Percentiles rank a stretch among this genome's conserved stretches.
Conservation (phyloP, 2,113 vertebrate species). For the Cyrtonyx montezumae region DNA sequence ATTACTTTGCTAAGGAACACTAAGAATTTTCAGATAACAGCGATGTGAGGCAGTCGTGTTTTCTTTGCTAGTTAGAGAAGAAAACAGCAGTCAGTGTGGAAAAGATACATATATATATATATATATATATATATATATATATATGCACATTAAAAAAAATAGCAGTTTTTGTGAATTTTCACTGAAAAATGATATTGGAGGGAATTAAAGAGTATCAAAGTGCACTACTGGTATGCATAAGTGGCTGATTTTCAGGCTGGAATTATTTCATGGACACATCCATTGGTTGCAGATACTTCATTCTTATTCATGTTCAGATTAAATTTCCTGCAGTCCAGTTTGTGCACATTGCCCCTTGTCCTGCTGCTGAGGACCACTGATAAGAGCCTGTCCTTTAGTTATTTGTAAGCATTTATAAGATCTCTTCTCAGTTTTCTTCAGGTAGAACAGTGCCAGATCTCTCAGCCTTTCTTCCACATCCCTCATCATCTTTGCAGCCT, state of each 20-base stretch:
- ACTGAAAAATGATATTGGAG: neutral
- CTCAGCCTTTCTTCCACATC: too few species aligned
- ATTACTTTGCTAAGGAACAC: neutral
- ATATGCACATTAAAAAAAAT: rapidly evolving
- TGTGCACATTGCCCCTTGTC: too few species aligned
- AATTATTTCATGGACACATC: neutral
- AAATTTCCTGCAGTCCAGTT: too few species aligned
- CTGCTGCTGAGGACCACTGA: too few species aligned
- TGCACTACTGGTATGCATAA: rapidly evolving
- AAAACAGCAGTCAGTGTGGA: neutral
- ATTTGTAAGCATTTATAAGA: too few species aligned
- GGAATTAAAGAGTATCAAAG: neutral
- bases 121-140: neutral
- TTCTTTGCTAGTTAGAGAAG: neutral
- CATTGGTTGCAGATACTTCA: too few species aligned
- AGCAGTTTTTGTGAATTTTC: neutral
- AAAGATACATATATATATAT: neutral
- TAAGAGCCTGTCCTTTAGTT: too few species aligned
- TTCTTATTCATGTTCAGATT: too few species aligned
- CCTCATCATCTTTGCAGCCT: too few species aligned
- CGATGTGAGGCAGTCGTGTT: neutral
- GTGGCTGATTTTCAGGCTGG: neutral
- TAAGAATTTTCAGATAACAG: neutral
- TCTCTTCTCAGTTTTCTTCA: too few species aligned
- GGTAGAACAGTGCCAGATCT: too few species aligned